Evolutionary conservation across 1,140 invertebrate species (phyloP), one percentile per base, ranked within the genome.

Genomic region (Drosophila serrata): DNA sequence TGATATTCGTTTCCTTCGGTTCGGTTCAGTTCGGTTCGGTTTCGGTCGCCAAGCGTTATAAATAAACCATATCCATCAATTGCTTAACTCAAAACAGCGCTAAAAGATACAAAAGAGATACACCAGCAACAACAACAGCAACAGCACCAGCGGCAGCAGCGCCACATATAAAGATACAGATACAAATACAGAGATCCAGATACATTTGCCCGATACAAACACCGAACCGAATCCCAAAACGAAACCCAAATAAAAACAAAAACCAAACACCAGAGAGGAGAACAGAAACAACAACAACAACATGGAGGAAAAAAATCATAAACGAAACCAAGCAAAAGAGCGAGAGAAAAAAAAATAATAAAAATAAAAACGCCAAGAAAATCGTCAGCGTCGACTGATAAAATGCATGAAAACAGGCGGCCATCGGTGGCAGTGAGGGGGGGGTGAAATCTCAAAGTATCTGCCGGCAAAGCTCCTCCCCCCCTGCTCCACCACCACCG

Each of bases 21-120:
- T 61, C 48, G 61, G 51, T 63, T 75, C 70, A 53, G 45, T 65
- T 76, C 70, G 85, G 73, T 81, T 73, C 81, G 78, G 73, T 79
- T 64, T 73, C 68, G 68, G 85, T 90, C 85, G 86, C 86, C 81
- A 90, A 90, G 85, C 85, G 85, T 90, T 90, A 90, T 90, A 90
- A 90, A 90, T 90, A 90, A 90, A 90, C 85, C 85, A 90, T 90
- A 90, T 90, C 85, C 85, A 90, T 90, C 85, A 90, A 90, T 90
- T 90, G 85, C 85, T 90, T 90, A 90, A 90, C 85, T 85, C 86
- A 90, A 90, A 90, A 90, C 84, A 84, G 81, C 84, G 85, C 81
- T 90, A 90, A 90, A 85, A 90, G 85, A 90, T 90, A 90, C 85
- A 90, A 90, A 76, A 77, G 69, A 82, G 80, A 88, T 81, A 88